Evolutionary conservation across 2,888 invertebrate genomes (phyloP), one percentile per base, ranked within the genome.

Genomic region (Rhogogaster chlorosoma): DNA sequence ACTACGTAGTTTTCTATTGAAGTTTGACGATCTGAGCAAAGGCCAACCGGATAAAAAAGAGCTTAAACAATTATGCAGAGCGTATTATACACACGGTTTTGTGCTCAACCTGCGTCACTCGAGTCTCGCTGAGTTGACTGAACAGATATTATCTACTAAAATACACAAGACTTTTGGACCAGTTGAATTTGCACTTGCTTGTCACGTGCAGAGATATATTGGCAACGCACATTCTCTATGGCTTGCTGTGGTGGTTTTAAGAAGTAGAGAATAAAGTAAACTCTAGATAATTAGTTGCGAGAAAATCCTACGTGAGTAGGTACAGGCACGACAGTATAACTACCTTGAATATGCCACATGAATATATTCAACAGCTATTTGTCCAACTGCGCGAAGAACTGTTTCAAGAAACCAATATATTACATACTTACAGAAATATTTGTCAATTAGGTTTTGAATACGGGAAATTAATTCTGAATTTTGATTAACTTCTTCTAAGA

Each of bases 1-100:
- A 42, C 86, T 93, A 15, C 89, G 92, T 22, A 87, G 86, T 45
- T 91, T 90, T 86, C 73, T 93, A 7, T 85, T 86, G 0, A 90
- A 90, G 80, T 87, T 89, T 45, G 86, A 87, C 10, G 88, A 88
- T 71, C 87, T 87, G 6, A 86, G 88, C 5, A 89, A 89, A 18
- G 84, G 84, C 3, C 90, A 90, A 38, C 85, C 91, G 3, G 92
- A 93, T 49, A 93, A 90, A 49, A 91, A 90, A 61, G 90, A 92
- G 67, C 85, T 93, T 38, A 89, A 91, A 73, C 92, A 93, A 86
- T 85, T 93, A 15, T 90, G 92, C 83, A 89, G 93, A 85, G 91
- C 91, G 5, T 93, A 93, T 88, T 91, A 91, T 38, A 90, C 90
- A 15, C 93, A 93, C 83, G 93, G 93, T 2, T 93, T 92, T 73